phyloP scores from a whole-genome alignment of 2,113 vertebrate genomes.

The Tricholaema leucomelas region DNA sequence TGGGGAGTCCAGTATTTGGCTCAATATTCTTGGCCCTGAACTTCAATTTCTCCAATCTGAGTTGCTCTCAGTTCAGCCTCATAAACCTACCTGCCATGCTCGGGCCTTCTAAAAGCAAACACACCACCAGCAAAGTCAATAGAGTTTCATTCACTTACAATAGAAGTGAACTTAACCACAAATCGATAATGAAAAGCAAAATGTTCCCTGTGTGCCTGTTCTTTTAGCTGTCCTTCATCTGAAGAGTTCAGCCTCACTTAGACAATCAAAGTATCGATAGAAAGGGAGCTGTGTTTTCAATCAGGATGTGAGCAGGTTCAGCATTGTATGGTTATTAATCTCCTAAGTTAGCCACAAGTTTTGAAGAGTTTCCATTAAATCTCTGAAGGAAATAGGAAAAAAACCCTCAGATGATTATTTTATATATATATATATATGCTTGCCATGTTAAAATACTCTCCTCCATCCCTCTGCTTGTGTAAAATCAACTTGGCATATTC shows the following conservation, averaged over 20 bases:
- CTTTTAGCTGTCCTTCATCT: constrained; percentile 61
- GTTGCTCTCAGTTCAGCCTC: background rate
- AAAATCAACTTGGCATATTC: background rate
- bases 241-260: constrained; percentile 58
- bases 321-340: constrained; percentile 31
- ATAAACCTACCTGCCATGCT: background rate
- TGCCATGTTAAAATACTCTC: constrained; percentile 2
- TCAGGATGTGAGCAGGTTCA: constrained; percentile 40
- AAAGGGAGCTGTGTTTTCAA: constrained; percentile 61
- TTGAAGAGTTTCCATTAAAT: constrained; percentile 56
- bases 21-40: background rate
- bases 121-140: constrained; percentile 14
- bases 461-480: background rate
- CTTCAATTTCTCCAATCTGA: background rate
- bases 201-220: constrained; percentile 57
- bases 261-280: constrained; percentile 62
- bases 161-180: constrained; percentile 47
- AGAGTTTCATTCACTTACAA: constrained; percentile 30
- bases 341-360: constrained; percentile 22
- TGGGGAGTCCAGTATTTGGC: no score
- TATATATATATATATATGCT: no score
- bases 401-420: background rate
- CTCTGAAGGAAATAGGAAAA: constrained; percentile 43
- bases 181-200: constrained; percentile 62
- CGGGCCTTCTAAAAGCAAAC: background rate